phyloP scores from a whole-genome alignment of 2,113 vertebrate species.

The Ahaetulla prasina region DNA sequence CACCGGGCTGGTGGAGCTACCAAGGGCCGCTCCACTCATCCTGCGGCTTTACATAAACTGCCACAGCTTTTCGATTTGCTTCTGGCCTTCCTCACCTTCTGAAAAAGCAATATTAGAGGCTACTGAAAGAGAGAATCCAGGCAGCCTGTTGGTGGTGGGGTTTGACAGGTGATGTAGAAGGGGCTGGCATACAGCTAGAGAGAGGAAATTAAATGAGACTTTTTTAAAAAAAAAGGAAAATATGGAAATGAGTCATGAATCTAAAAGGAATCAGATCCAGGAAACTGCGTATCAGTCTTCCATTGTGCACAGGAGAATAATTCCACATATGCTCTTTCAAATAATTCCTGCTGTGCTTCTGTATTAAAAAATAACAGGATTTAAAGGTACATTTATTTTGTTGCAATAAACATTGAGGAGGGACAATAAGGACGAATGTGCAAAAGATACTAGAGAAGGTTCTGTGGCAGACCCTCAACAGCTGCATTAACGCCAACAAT shows the following conservation, averaged over 20 bases:
- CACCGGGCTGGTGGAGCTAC: fast-evolving
- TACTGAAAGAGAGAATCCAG: not conserved
- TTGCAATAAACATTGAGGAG: not conserved
- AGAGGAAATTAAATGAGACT: no score
- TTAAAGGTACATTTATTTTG: not conserved
- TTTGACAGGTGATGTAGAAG: not conserved
- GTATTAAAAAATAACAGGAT: not conserved
- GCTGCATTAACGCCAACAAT: not conserved
- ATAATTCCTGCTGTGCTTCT: not conserved
- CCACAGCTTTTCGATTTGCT: not conserved
- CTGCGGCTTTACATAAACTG: not conserved
- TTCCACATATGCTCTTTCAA: not conserved
- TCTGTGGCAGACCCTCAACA: not conserved
- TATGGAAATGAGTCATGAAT: not conserved
- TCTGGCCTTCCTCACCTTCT: not conserved
- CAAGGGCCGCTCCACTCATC: fast-evolving
- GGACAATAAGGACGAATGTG: not conserved
- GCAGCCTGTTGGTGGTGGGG: not conserved
- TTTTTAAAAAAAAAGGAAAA: not conserved
- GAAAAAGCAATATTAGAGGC: not conserved
- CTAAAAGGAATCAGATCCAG: not conserved
- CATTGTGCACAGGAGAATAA: not conserved
- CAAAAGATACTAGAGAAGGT: not conserved
- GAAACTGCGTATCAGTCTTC: not conserved
- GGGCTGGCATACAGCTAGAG: not conserved